phyloP scores from a whole-genome alignment of 1,140 invertebrate species.

The Pollicipes pollicipes region DNA sequence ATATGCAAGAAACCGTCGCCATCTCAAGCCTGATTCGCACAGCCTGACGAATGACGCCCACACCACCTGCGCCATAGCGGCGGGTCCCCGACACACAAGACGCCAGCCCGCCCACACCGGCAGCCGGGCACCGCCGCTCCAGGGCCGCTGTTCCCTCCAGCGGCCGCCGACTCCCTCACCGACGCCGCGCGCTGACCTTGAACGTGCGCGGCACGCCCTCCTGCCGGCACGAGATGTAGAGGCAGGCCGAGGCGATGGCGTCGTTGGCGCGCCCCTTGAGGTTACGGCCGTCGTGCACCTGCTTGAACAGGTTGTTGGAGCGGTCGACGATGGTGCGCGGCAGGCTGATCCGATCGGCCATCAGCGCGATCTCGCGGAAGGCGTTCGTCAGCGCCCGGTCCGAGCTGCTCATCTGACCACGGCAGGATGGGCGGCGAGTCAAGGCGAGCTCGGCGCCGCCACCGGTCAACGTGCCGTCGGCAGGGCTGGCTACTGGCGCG shows the following conservation, averaged over 20 bases:
- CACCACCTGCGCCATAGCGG: too few species aligned
- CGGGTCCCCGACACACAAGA: too few species aligned
- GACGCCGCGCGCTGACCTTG: constrained; percentile 56
- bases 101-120: too few species aligned
- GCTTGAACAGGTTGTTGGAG: constrained; percentile 91
- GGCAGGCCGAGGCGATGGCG: constrained; percentile 92
- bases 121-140: too few species aligned
- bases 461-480: too few species aligned
- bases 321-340: constrained; percentile 86
- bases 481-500: too few species aligned
- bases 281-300: constrained; percentile 94
- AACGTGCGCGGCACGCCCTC: constrained; percentile 97
- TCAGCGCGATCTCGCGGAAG: constrained; percentile 87
- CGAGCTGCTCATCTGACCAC: constrained; percentile 58
- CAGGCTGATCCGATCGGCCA: constrained; percentile 95
- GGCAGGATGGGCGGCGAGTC: constrained; percentile 6
- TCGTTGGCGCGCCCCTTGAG: constrained; percentile 88
- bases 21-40: too few species aligned
- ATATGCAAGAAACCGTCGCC: too few species aligned
- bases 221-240: constrained; percentile 97
- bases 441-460: background rate
- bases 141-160: too few species aligned
- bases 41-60: too few species aligned
- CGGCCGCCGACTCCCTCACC: too few species aligned
- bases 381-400: constrained; percentile 88